Evolutionary conservation across 2,888 invertebrate species (phyloP).

Genomic region (Heteromyza rotundicornis): DNA sequence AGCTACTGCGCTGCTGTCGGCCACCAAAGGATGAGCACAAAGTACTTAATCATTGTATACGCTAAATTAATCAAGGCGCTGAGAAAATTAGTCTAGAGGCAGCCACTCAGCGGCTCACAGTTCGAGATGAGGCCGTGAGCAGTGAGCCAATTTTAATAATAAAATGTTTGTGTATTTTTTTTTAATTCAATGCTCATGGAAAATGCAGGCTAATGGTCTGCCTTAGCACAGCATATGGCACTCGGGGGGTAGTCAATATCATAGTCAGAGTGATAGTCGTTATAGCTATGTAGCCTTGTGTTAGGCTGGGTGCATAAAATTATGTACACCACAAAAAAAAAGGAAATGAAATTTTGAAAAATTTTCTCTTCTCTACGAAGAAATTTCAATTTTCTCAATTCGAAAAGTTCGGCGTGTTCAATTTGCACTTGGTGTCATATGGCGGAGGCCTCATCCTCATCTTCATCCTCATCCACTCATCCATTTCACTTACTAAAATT

Average conservation of each 20-base stretch:
- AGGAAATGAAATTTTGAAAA: not conserved
- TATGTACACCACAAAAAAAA: conserved; percentile 12
- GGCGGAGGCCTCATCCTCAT: conserved; percentile 6
- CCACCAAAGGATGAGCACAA: conserved; percentile 35
- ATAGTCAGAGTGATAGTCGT: not conserved
- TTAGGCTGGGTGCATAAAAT: conserved; percentile 38
- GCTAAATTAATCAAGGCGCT: conserved; percentile 57
- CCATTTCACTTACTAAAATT: too few species aligned
- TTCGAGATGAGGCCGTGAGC: not conserved
- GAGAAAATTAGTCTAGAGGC: conserved; percentile 25
- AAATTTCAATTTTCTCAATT: not conserved
- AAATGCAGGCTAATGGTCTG: conserved; percentile 36
- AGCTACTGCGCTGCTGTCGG: not conserved
- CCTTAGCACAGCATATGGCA: conserved; percentile 42
- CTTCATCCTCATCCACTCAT: too few species aligned
- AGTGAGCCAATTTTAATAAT: conserved; percentile 5
- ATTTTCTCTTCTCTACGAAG: not conserved
- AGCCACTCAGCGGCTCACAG: not conserved
- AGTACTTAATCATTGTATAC: conserved; percentile 57
- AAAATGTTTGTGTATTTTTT: conserved; percentile 30
- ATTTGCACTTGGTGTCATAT: conserved; percentile 19
- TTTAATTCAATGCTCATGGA: conserved; percentile 55
- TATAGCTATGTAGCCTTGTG: conserved; percentile 29
- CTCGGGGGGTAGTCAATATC: conserved; percentile 18
- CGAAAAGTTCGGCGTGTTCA: too few species aligned